phyloP scores from a whole-genome alignment of 2,797 vertebrate genomes.

The Brachyrhaphis roseni region DNA sequence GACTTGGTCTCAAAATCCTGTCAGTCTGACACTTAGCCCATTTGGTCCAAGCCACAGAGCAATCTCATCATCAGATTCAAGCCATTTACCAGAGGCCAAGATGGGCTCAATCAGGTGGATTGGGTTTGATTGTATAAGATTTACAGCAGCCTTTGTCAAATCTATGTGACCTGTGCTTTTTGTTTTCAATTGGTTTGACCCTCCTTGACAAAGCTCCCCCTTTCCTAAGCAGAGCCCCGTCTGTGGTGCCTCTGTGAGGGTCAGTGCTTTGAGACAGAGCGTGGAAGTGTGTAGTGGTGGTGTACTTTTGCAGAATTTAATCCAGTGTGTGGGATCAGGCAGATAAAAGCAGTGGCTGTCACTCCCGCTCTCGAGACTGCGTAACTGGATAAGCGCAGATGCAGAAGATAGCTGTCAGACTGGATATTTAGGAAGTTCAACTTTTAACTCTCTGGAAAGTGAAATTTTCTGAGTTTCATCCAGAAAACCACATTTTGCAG shows the following conservation, averaged over 20 bases:
- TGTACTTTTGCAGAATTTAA: conserved; percentile 47
- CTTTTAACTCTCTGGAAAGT: conserved; percentile 13
- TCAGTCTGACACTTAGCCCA: conserved; percentile 55
- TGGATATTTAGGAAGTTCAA: conserved; percentile 36
- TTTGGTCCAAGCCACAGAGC: conserved; percentile 38
- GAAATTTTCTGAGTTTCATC: conserved; percentile 2
- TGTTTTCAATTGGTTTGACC: conserved; percentile 23
- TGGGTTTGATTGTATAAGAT: conserved; percentile 48
- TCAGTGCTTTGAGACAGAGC: conserved; percentile 33
- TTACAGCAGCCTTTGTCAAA: conserved; percentile 37
- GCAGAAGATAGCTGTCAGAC: conserved; percentile 49
- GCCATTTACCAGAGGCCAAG: conserved; percentile 38
- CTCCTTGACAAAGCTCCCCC: conserved; percentile 12
- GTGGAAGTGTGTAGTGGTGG: neutral
- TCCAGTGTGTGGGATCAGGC: conserved; percentile 65
- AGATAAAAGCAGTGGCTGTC: conserved; percentile 65
- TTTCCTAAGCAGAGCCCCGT: conserved; percentile 19
- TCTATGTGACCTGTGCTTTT: conserved; percentile 31
- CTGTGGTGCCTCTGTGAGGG: conserved; percentile 26
- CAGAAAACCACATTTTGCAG: conserved; percentile 31
- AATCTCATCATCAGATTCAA: conserved; percentile 44
- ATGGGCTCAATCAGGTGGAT: conserved; percentile 42
- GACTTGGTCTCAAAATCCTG: conserved; percentile 43
- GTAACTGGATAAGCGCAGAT: conserved; percentile 68
- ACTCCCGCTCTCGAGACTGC: conserved; percentile 47